Evolutionary conservation across 2,888 invertebrate genomes (phyloP).

Genomic region (Teinopalpus imperialis): DNA sequence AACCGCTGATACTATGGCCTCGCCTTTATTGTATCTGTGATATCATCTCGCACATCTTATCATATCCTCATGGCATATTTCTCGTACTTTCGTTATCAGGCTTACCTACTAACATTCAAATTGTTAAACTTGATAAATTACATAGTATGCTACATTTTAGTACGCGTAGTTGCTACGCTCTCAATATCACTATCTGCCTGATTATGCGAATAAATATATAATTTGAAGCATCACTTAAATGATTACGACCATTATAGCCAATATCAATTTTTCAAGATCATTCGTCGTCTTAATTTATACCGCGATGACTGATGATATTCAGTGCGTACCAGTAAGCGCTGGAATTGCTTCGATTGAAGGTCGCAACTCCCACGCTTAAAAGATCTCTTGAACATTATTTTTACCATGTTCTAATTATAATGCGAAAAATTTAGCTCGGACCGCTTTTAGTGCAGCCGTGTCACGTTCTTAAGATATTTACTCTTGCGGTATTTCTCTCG

Average conservation of each 20-base stretch:
- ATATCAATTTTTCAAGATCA: slow-evolving; percentile 7
- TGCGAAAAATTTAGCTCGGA: slow-evolving; percentile 47
- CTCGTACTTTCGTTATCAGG: slow-evolving; percentile 56
- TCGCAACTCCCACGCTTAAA: slow-evolving; percentile 61
- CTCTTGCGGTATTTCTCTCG: too few species aligned
- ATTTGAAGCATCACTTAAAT: slow-evolving; percentile 1
- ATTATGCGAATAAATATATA: slow-evolving; percentile 34
- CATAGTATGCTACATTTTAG: slow-evolving; percentile 46
- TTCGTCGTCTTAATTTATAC: slow-evolving; percentile 6
- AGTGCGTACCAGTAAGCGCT: slow-evolving; percentile 34
- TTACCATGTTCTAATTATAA: slow-evolving; percentile 66
- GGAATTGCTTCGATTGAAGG: slow-evolving; percentile 62
- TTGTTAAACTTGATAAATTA: slow-evolving; percentile 47
- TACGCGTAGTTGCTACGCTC: slow-evolving; percentile 34
- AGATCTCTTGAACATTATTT: slow-evolving; percentile 63
- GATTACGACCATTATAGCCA: slow-evolving; percentile 1
- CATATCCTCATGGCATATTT: slow-evolving; percentile 47
- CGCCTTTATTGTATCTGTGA: slow-evolving; percentile 28
- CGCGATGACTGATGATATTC: slow-evolving; percentile 11
- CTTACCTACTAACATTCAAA: slow-evolving; percentile 62
- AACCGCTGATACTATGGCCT: slow-evolving; percentile 15
- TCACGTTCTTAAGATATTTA: slow-evolving; percentile 29
- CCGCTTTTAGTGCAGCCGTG: slow-evolving; percentile 47
- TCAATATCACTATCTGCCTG: slow-evolving; percentile 44
- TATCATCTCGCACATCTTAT: slow-evolving; percentile 38